Evolutionary conservation across 2,113 vertebrate species (phyloP), one percentile per base, ranked within the genome.

Genomic region (Vireo altiloquus): DNA sequence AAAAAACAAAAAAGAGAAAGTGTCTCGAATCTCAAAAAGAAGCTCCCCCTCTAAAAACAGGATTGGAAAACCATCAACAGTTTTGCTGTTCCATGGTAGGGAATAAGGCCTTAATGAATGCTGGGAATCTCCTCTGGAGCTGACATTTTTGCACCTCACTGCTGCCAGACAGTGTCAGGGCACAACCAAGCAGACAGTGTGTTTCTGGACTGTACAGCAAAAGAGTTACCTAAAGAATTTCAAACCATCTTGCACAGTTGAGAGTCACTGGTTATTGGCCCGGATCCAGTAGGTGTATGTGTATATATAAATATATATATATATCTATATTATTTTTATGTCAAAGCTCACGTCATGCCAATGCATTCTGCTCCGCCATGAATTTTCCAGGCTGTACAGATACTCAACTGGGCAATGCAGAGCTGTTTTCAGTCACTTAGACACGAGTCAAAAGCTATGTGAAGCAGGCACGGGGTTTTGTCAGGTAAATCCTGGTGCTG

Each of bases 81-180:
- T 53, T 79, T 68, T 78, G 37, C 27, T 56, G 7, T 50, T 39
- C 37, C n/a, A 13, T 37, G 65, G n/a, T 13, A 92, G 52, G 56
- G 85, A 82, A 72, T 3, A 20, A 56, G 4, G 52, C 27, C 54
- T 22, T 40, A 20, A 47, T 4, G 11, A 64, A 65, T 33, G 21
- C 12, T 63, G 60, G 42, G 80, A 54, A 82, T 30, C 23, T 59
- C 12, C 52, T 68, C n/a, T 68, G 49, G 83, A 63, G 56, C 9
- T 1, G 1, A 22, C 11, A 11, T 3, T 2, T 22, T 13, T 16
- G 8, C 47, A 56, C 40, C 44, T 44, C 2, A 1, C 16, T 61
- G 15, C n/a, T 81, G 37, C 8, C 69, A 90, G 59, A 28, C 0
- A 9, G 13, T 9, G 35, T 12, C 42, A 54, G 35, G 71, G 54